A percentile compares a stretch with the other conserved stretches of the same genome.
Evolutionary conservation across 2,113 vertebrate species (phyloP).

Genomic region (Eleginops maclovinus): DNA sequence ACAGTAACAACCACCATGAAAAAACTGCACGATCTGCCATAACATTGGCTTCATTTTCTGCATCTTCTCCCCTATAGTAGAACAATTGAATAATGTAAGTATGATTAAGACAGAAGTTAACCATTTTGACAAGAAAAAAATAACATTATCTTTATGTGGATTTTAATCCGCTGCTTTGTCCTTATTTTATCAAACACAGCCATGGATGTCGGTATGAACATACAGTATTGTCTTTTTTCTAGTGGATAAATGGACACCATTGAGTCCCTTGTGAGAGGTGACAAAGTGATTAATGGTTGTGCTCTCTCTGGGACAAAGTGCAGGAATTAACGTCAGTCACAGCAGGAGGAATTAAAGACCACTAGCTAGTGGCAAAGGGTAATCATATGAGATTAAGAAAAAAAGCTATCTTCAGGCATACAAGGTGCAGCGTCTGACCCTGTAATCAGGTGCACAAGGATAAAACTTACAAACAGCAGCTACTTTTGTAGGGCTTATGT

Average conservation of each 20-base stretch:
- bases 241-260: slow-evolving; percentile 65
- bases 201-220: background rate
- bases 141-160: background rate
- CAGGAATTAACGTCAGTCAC: slow-evolving; percentile 78
- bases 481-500: background rate
- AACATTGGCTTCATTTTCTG: slow-evolving; percentile 36
- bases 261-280: slow-evolving; percentile 68
- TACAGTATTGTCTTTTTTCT: slow-evolving; percentile 11
- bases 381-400: slow-evolving; percentile 73
- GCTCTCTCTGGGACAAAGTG: slow-evolving; percentile 62
- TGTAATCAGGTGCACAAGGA: slow-evolving; percentile 24
- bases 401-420: slow-evolving; percentile 46
- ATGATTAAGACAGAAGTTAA: slow-evolving; percentile 24
- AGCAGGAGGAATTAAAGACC: slow-evolving; percentile 71
- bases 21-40: slow-evolving; percentile 28
- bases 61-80: slow-evolving; percentile 24
- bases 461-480: slow-evolving; percentile 10
- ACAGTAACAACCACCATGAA: slow-evolving; percentile 34
- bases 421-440: slow-evolving; percentile 40
- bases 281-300: slow-evolving; percentile 76
- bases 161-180: background rate
- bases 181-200: background rate
- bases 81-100: slow-evolving; percentile 7
- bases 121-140: background rate
- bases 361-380: slow-evolving; percentile 74